A percentile compares a stretch with the other conserved stretches of the same genome.
Conservation (phyloP, 2,888 invertebrate genomes). For the Gari tellinella region DNA sequence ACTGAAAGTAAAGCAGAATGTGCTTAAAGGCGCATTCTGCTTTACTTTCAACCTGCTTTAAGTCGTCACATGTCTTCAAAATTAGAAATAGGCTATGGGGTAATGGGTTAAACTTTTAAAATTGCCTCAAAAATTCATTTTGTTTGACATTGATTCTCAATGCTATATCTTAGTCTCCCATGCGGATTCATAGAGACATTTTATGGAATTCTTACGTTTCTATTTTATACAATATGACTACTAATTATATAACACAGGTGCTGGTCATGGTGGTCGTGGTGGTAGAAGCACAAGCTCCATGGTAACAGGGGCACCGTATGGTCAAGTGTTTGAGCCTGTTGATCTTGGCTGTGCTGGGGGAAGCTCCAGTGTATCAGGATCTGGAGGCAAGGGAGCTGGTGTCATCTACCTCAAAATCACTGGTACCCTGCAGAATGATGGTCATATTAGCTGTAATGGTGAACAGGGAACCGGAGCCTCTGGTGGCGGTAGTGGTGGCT, state of each 20-base stretch:
- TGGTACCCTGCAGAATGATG: conserved; percentile 69
- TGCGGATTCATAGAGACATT: no score
- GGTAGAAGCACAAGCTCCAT: conserved; percentile 58
- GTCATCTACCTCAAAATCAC: conserved; percentile 63
- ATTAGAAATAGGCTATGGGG: no score
- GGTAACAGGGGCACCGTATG: conserved; percentile 66
- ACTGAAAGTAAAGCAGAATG: no score
- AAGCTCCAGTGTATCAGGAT: conserved; percentile 11
- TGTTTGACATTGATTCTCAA: no score
- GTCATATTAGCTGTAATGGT: conserved; percentile 69
- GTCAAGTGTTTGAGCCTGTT: conserved; percentile 67
- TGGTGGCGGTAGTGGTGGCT: conserved; percentile 75
- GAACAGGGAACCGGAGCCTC: conserved; percentile 49
- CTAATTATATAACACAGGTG: conserved; percentile 58
- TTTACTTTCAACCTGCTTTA: no score
- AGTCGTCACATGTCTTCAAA: no score
- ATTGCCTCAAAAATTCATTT: no score
- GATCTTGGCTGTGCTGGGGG: conserved; percentile 72
- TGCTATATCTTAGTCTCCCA: no score
- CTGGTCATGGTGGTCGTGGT: conserved; percentile 75
- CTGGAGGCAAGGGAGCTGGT: conserved; percentile 71
- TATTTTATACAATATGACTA: not conserved
- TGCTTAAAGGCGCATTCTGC: no score
- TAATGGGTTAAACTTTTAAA: no score
- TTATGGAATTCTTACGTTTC: no score